Evolutionary conservation across 2,113 vertebrate genomes (phyloP).

Genomic region (Datnioides undecimradiatus): DNA sequence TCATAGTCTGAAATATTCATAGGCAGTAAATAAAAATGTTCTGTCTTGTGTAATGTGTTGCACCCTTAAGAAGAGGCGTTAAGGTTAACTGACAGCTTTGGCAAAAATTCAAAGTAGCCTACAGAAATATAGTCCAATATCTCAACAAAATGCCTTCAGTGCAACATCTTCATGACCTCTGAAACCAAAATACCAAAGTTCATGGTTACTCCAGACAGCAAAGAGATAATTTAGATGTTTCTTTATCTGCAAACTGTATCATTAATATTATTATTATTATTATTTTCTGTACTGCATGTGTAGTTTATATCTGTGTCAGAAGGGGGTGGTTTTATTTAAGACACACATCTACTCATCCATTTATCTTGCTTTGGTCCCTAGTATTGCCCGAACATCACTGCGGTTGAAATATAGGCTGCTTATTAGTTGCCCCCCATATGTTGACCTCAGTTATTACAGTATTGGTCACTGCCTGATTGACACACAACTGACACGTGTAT

Average conservation of each 20-base stretch:
- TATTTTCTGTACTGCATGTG: background rate
- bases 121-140: slow-evolving; percentile 18
- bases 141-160: slow-evolving; percentile 26
- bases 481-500: slow-evolving; percentile 36
- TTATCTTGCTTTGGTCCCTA: background rate
- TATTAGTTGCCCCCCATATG: background rate
- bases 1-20: slow-evolving; percentile 49
- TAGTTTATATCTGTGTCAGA: background rate
- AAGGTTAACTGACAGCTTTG: slow-evolving; percentile 46
- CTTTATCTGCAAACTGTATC: slow-evolving; percentile 13
- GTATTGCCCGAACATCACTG: background rate
- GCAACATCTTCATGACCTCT: slow-evolving; percentile 9
- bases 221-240: slow-evolving; percentile 35
- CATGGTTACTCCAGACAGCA: background rate
- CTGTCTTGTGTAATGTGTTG: slow-evolving; percentile 23
- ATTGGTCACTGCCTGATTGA: slow-evolving; percentile 23
- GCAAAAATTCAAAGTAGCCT: slow-evolving; percentile 11
- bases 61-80: slow-evolving; percentile 18
- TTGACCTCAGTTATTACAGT: slow-evolving; percentile 23
- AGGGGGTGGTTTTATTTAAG: background rate
- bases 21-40: slow-evolving; percentile 17
- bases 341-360: no score
- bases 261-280: no score
- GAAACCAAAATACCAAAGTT: slow-evolving; percentile 7
- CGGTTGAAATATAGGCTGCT: background rate